Evolutionary conservation across 1,140 invertebrate species (phyloP).

Genomic region (Drosophila malerkotliana): DNA sequence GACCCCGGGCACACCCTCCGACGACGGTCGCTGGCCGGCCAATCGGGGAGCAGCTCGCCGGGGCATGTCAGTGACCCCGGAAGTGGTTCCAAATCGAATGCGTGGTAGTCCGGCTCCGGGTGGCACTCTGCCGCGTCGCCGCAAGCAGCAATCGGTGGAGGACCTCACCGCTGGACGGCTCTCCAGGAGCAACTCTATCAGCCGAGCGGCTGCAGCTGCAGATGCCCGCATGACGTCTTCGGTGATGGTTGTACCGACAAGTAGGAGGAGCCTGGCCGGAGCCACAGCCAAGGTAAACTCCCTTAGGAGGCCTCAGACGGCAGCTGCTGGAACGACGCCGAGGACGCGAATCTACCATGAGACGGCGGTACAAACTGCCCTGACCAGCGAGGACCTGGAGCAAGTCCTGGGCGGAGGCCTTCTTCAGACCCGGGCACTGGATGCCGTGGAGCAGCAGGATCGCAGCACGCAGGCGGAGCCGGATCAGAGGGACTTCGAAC

Average conservation of each 20-base stretch:
- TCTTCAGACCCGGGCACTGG: conserved; percentile 76
- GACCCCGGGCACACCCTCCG: conserved; percentile 87
- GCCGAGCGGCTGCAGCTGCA: conserved; percentile 48
- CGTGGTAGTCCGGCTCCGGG: conserved; percentile 77
- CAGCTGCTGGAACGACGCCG: conserved; percentile 81
- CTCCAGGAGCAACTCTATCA: conserved; percentile 84
- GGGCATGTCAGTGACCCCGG: conserved; percentile 68
- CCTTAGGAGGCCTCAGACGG: conserved; percentile 60
- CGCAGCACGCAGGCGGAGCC: conserved; percentile 87
- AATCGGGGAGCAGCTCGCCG: conserved; percentile 54
- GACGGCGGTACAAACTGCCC: conserved; percentile 89
- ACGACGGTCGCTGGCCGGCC: conserved; percentile 88
- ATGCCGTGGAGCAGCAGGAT: conserved; percentile 84
- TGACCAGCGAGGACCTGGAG: conserved; percentile 89
- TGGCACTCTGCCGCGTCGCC: conserved; percentile 90
- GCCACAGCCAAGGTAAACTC: conserved; percentile 76
- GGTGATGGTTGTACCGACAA: conserved; percentile 69
- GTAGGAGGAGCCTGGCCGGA: conserved; percentile 52
- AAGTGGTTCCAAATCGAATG: conserved; percentile 73
- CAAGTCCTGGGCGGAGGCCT: conserved; percentile 87
- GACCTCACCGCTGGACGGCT: conserved; percentile 79
- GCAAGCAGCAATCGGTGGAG: conserved; percentile 86
- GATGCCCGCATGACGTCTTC: conserved; percentile 84
- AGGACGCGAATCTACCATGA: conserved; percentile 91
- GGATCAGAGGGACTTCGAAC: conserved; percentile 87